A percentile compares a stretch with the other conserved stretches of the same genome.
phyloP scores from a whole-genome alignment of 2,888 invertebrate species.

The Rhorus exstirpatorius region DNA sequence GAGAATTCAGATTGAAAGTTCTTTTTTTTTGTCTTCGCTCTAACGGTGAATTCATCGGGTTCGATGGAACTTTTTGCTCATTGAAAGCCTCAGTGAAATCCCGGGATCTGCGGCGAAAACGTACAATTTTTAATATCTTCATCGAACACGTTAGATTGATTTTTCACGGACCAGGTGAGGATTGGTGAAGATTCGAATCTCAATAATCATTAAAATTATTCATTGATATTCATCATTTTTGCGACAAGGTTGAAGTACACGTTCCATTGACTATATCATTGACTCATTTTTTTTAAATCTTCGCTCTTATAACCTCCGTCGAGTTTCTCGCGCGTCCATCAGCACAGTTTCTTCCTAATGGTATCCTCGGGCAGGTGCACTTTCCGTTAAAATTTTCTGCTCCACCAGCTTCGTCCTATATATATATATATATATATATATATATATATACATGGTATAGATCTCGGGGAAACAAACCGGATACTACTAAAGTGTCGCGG shows the following conservation, averaged over 20 bases:
- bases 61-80: neutral
- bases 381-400: constrained; percentile 55
- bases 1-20: constrained; percentile 30
- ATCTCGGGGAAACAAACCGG: constrained; percentile 35
- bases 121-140: neutral
- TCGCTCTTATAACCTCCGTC: neutral
- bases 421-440: constrained; percentile 18
- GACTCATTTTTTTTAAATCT: neutral
- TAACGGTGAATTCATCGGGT: neutral
- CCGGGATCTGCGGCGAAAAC: neutral
- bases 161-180: too few species aligned
- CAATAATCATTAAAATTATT: too few species aligned
- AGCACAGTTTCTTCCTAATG: constrained; percentile 59
- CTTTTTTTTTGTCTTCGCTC: neutral
- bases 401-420: neutral
- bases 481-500: constrained; percentile 54
- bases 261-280: neutral
- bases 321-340: constrained; percentile 7
- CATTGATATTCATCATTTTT: too few species aligned
- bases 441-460: constrained; percentile 6
- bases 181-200: too few species aligned
- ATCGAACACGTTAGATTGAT: too few species aligned
- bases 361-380: constrained; percentile 60
- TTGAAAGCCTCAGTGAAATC: neutral
- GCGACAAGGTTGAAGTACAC: too few species aligned